Conservation (phyloP, 2,113 vertebrate genomes). For the Raja brachyura region DNA sequence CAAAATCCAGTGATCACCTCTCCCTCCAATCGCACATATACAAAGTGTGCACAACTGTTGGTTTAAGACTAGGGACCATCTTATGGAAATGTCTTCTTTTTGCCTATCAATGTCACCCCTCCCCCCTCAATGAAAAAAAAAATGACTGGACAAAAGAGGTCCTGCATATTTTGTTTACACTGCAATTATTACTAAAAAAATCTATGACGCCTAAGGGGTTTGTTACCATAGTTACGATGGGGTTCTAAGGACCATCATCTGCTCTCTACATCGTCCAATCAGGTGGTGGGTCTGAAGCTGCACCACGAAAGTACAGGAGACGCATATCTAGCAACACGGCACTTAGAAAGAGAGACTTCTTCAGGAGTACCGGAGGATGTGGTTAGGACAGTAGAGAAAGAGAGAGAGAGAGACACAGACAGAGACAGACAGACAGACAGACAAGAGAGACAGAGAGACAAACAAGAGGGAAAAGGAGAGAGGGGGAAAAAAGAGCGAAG, state of each 20-base stretch:
- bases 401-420: constrained; percentile 34
- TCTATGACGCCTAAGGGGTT: constrained; percentile 76
- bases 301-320: constrained; percentile 80
- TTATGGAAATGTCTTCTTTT: constrained; percentile 41
- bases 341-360: constrained; percentile 74
- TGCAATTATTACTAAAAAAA: constrained; percentile 66
- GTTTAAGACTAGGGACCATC: neutral
- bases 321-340: constrained; percentile 80
- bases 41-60: constrained; percentile 34
- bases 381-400: constrained; percentile 61
- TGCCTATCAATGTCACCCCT: neutral
- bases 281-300: constrained; percentile 77
- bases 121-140: constrained; percentile 40
- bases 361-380: constrained; percentile 67
- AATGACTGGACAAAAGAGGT: constrained; percentile 41
- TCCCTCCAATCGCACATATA: neutral
- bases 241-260: constrained; percentile 86
- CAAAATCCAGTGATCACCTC: neutral
- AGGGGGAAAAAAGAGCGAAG: neutral
- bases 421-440: neutral
- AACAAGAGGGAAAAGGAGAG: no score
- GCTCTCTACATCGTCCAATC: constrained; percentile 87
- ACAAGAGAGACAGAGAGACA: neutral
- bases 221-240: constrained; percentile 94
- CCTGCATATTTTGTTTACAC: constrained; percentile 53